Evolutionary conservation across 2,113 vertebrate genomes (phyloP).

Genomic region (Podarcis muralis): DNA sequence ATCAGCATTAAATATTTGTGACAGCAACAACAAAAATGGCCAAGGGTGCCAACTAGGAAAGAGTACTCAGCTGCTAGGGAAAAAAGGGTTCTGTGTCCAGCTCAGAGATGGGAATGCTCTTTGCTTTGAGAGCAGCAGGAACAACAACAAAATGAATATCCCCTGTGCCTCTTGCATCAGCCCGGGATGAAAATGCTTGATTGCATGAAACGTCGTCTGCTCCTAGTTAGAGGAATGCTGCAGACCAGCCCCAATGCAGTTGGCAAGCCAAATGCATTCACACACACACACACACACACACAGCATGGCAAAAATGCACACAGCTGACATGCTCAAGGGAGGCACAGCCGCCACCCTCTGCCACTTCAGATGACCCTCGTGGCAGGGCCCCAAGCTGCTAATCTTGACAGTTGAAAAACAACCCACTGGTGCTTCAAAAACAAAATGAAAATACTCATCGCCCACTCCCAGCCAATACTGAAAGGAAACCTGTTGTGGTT

Average conservation of each 20-base stretch:
- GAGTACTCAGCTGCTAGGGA: not conserved
- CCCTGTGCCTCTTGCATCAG: not conserved
- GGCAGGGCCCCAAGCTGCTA: not conserved
- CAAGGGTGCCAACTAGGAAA: not conserved
- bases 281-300: not conserved
- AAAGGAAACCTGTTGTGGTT: slow-evolving; percentile 82
- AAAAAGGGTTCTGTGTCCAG: not conserved
- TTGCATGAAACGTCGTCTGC: not conserved
- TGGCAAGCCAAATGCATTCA: not conserved
- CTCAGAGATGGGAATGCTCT: not conserved
- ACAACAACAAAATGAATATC: not conserved
- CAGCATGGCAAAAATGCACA: not conserved
- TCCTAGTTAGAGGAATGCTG: not conserved
- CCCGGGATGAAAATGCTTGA: not conserved
- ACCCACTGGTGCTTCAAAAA: slow-evolving; percentile 24
- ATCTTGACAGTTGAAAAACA: slow-evolving; percentile 50
- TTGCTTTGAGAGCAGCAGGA: not conserved
- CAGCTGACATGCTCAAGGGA: not conserved
- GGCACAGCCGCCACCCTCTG: too few species aligned
- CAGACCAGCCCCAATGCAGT: not conserved
- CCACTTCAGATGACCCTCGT: not conserved
- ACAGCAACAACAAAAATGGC: slow-evolving; percentile 10
- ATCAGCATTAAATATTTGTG: slow-evolving; percentile 7
- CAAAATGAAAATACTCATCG: slow-evolving; percentile 53
- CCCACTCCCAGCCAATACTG: slow-evolving; percentile 74